Conservation (phyloP, 2,113 vertebrate genomes). For the Hippolais icterina region DNA sequence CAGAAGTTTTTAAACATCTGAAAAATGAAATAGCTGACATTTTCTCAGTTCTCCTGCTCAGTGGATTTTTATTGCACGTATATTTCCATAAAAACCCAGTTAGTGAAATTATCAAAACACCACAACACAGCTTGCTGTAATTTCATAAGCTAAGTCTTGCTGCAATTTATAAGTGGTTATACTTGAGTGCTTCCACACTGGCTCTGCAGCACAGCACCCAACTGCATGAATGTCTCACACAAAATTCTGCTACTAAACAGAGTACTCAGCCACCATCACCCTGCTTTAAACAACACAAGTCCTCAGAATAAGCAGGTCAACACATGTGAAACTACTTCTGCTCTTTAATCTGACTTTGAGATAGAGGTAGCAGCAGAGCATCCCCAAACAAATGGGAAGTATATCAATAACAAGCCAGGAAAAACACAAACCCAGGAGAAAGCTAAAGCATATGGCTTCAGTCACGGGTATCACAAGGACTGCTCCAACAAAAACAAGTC, state of each 20-base stretch:
- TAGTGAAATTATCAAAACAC: background rate
- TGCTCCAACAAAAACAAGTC: background rate
- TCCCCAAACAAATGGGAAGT: background rate
- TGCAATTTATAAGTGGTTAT: background rate
- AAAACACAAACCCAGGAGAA: background rate
- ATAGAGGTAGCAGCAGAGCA: background rate
- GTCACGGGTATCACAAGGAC: accelerated
- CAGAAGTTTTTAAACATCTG: background rate
- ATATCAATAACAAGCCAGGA: background rate
- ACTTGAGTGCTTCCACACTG: background rate
- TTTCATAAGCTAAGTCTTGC: background rate
- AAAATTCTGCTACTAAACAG: background rate
- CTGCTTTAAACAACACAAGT: background rate
- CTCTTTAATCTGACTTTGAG: background rate
- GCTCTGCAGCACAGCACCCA: background rate
- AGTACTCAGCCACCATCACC: background rate
- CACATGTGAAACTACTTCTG: background rate
- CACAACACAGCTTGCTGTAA: background rate
- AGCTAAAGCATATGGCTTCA: background rate
- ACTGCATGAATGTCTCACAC: background rate
- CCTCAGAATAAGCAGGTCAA: background rate
- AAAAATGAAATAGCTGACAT: background rate
- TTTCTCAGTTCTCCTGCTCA: background rate
- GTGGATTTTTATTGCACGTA: background rate
- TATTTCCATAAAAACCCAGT: background rate